Percentiles rank a stretch among this genome's conserved stretches.
Conservation (phyloP, 1,140 invertebrate genomes). For the Magallana angulata region DNA sequence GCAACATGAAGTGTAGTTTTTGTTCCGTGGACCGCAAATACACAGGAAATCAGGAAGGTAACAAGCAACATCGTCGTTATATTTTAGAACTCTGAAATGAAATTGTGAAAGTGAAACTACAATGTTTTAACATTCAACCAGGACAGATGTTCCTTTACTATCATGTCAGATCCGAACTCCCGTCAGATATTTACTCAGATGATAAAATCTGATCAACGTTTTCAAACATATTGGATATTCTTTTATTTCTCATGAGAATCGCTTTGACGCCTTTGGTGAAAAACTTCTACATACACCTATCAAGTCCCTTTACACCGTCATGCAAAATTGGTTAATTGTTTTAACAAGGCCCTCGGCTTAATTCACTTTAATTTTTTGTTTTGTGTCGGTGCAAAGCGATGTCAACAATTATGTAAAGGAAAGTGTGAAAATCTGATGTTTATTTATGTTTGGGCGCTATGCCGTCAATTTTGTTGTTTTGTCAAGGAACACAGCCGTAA, state of each 20-base stretch:
- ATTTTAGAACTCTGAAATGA: not conserved
- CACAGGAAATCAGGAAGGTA: conserved; percentile 5
- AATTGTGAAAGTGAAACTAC: not conserved
- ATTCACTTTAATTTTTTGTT: conserved; percentile 4
- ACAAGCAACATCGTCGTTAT: not conserved
- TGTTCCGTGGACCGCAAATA: not conserved
- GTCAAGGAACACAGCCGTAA: not conserved
- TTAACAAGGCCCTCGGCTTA: not conserved
- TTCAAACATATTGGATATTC: not conserved
- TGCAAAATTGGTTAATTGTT: conserved; percentile 9
- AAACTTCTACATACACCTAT: not conserved
- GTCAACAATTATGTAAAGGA: conserved; percentile 27
- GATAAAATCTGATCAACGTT: conserved; percentile 23
- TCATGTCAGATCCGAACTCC: not conserved
- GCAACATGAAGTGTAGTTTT: not conserved
- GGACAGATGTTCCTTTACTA: not conserved
- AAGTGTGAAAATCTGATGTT: conserved; percentile 27
- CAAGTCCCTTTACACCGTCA: not conserved
- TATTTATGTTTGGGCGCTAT: not conserved
- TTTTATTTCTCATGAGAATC: conserved; percentile 18
- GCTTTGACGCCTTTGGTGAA: not conserved
- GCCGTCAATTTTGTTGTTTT: not conserved
- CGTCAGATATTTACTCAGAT: not conserved
- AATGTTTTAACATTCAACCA: not conserved
- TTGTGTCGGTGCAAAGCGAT: not conserved